Base-by-base conservation (phyloP, 23 tunicate genomes). In the Trididemnum clinides region DNA sequence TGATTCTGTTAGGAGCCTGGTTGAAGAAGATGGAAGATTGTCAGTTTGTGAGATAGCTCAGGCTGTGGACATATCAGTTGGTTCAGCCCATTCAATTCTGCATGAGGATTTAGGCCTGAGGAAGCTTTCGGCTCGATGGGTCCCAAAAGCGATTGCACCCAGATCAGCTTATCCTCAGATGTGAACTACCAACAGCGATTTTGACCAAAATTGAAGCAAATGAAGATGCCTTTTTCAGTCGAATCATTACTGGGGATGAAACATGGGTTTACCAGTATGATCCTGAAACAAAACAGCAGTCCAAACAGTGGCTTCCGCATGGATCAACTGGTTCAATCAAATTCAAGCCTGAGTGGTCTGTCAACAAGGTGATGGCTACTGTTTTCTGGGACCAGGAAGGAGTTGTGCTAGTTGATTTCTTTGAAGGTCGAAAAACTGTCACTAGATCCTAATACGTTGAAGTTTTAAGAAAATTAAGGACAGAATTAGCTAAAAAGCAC, bases 181-280 rank as follows among this genome's bases (percentile, higher is more conserved):
- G 36, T 27, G 39, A 69, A 27, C n/a, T 69, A 5, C 32, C 75
- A 30, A 27, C 36, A 37, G 75, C 75, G 10, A 28, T 69, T 69
- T 5, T 69, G 75, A 28, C 36, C 36, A 69, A 30, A 69, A 69
- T 69, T 30, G 39, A 69, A 69, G 75, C 75, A 69, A n/a, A 69
- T 69, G 75, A 69, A 30, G 34, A 28, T 27, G 6, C 5, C n/a
- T 69, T 69, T 69, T 69, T 69, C 23, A 25, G 23, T 27, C 75
- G 36, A 30, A 30, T 69, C 32, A 59, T 59, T 3, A 33, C 75
- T 4, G 75, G 75, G 6, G 75, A 69, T 69, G 75, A 30, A 33
- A 30, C 75, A 69, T 69, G 75, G 39, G 36, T 69, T 69, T 69
- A 69, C 75, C 75, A 69, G 39, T 30, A 69, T 30, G 36, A 69